Conservation (phyloP, 2,888 invertebrate species). For the Macrosiphum euphorbiae region DNA sequence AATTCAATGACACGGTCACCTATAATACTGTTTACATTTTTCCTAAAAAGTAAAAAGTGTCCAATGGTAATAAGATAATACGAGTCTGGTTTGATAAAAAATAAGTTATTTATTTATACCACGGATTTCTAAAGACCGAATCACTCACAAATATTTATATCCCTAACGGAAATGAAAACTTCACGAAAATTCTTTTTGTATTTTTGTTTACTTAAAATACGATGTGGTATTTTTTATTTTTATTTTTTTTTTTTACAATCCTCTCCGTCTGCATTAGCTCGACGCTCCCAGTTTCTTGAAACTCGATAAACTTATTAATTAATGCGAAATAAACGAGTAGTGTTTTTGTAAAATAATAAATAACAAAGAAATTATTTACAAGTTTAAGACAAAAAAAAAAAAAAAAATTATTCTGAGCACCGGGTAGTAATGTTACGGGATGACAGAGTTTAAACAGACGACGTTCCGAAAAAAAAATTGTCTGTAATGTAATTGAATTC, state of each 20-base stretch:
- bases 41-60: neutral
- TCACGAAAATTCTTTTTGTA: conserved; percentile 14
- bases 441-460: conserved; percentile 22
- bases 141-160: conserved; percentile 34
- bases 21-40: neutral
- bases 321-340: conserved; percentile 36
- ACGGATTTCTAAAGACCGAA: neutral
- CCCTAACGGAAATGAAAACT: conserved; percentile 39
- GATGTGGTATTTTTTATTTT: neutral
- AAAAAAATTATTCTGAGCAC: neutral
- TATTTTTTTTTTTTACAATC: neutral
- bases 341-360: conserved; percentile 27
- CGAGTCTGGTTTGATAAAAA: conserved; percentile 24
- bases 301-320: conserved; percentile 52
- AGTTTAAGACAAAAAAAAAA: conserved; percentile 2
- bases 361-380: conserved; percentile 40
- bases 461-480: conserved; percentile 16
- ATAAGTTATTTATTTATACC: neutral
- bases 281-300: neutral
- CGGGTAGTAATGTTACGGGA: neutral
- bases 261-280: neutral
- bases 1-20: neutral
- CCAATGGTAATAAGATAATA: neutral
- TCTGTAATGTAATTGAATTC: conserved; percentile 52
- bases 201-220: conserved; percentile 23